Base-by-base conservation (phyloP, 2,113 vertebrate genomes). In the Xenopus borealis region DNA sequence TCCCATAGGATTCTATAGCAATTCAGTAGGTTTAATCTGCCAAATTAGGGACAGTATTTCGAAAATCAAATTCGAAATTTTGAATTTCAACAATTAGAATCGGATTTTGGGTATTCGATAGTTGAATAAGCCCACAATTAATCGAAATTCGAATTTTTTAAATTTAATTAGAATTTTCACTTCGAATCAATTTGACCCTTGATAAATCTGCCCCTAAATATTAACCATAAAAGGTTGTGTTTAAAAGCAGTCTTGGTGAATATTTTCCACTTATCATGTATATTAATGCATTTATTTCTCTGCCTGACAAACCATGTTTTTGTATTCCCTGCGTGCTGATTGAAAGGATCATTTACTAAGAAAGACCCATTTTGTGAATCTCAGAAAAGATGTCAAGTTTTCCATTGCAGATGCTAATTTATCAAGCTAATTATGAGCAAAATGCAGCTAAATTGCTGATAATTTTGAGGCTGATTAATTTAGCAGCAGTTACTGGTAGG, bases 391-490 rank as follows among this genome's bases (percentile, higher is more conserved):
- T 88, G 84, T 86, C 87, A 86, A 88, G 78, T 91, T 91, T 90
- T 88, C 86, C 87, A 84, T 82, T 83, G 82, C 83, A 85, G 85
- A 88, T 87, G 84, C 88, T 92, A 90, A 91, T 91, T 91, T 90
- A 89, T 92, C 85, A 89, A 89, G 85, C 82, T 89, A 90, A 91
- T 92, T 90, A 88, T 87, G 83, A 89, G 85, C 86, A 87, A 89
- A 89, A 88, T 87, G 85, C 82, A 87, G 82, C 82, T 88, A 88
- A 89, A 88, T 88, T 89, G 81, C 85, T 87, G 88, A 89, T 90
- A 88, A 86, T 87, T 86, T 88, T 85, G 83, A 85, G 85, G 79
- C 82, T 87, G 89, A 87, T 89, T 88, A 89, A 88, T 89, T 88
- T 82, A 83, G 80, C 82, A 84, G 81, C 70, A 86, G 86, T 82